Percentiles rank a stretch among this genome's conserved stretches.
phyloP scores from a whole-genome alignment of 2,113 vertebrate species.

The Cyprinus carpio region DNA sequence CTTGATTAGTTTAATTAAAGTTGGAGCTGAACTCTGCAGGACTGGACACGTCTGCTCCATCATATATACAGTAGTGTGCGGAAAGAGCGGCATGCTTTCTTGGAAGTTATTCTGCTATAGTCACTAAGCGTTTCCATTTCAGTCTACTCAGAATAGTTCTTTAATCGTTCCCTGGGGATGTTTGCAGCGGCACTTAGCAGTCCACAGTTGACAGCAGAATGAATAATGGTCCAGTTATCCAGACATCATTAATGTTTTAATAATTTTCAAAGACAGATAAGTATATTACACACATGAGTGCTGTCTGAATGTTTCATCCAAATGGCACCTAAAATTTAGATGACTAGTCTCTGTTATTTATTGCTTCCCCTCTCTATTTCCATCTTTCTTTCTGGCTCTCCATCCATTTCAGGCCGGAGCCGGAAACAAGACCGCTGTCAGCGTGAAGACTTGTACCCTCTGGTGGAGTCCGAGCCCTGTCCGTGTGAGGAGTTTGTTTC shows the following conservation, averaged over 20 bases:
- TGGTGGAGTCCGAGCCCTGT: constrained; percentile 83
- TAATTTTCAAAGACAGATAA: constrained; percentile 36
- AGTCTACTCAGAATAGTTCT: constrained; percentile 28
- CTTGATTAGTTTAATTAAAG: background rate
- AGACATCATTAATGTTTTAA: constrained; percentile 30
- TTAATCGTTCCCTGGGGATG: constrained; percentile 34
- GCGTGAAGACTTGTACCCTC: constrained; percentile 78
- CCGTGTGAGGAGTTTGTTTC: constrained; percentile 82
- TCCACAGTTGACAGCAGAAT: constrained; percentile 10
- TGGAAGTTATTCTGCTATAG: background rate
- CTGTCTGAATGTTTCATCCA: background rate
- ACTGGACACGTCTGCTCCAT: background rate
- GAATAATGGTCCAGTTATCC: constrained; percentile 25
- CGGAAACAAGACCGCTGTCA: constrained; percentile 91
- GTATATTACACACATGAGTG: constrained; percentile 16
- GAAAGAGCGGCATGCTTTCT: background rate
- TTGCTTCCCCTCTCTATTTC: background rate
- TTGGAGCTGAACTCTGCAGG: background rate
- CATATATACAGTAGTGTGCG: constrained; percentile 1
- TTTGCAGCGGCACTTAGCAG: constrained; percentile 18
- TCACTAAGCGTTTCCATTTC: constrained; percentile 7
- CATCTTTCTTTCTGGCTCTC: constrained; percentile 6
- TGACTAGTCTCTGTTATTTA: background rate
- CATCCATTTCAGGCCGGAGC: constrained; percentile 83
- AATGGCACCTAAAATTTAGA: background rate